phyloP scores from a whole-genome alignment of 2,888 invertebrate genomes.

The Eueremaeus valkanovi region DNA sequence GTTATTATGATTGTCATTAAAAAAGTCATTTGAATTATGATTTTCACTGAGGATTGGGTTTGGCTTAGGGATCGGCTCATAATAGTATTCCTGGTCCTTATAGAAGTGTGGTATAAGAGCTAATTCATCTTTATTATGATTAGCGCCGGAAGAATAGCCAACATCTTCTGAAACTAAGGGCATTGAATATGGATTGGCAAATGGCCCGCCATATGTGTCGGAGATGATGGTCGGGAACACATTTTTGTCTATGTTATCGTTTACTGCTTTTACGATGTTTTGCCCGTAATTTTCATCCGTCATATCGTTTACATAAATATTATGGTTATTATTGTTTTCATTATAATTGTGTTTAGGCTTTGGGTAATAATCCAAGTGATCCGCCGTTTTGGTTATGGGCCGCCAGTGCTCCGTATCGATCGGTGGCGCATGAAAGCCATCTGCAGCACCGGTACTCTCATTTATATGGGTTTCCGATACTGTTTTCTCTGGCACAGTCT shows the following conservation, averaged over 20 bases:
- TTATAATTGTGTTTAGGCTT: neutral
- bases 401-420: neutral
- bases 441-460: neutral
- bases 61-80: neutral
- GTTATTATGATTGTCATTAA: neutral
- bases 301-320: neutral
- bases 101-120: neutral
- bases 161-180: conserved; percentile 4
- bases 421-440: neutral
- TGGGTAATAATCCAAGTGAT: neutral
- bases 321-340: neutral
- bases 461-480: neutral
- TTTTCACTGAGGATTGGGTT: neutral
- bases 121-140: neutral
- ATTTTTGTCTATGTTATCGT: neutral
- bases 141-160: neutral
- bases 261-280: neutral
- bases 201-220: neutral
- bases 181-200: conserved; percentile 19
- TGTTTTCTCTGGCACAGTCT: neutral
- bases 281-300: neutral
- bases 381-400: neutral
- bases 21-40: neutral
- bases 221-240: neutral
- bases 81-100: neutral